Conservation (phyloP, 2,797 vertebrate genomes). For the Scomberomorus guttatus region DNA sequence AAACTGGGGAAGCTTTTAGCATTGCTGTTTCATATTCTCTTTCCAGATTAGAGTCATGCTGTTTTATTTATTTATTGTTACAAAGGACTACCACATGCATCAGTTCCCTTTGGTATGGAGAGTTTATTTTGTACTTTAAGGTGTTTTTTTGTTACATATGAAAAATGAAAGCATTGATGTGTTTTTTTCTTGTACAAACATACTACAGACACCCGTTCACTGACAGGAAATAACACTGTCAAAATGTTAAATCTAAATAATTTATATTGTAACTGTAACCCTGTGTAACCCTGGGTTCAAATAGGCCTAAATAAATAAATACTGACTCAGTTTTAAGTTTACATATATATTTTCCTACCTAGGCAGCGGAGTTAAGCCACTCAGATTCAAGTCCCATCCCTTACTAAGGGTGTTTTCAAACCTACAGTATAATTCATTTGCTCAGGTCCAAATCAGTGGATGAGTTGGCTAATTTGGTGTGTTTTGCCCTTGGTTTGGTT, state of each 20-base stretch:
- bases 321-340: background rate
- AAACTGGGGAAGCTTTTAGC: background rate
- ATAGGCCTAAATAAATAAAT: background rate
- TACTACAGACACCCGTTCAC: background rate
- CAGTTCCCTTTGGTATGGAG: background rate
- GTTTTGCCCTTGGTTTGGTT: too few relatives aligned
- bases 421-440: too few relatives aligned
- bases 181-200: background rate
- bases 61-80: background rate
- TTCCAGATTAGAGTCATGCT: background rate
- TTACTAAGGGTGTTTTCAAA: background rate
- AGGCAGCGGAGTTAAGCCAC: background rate
- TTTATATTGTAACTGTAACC: background rate
- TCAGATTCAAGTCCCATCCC: background rate
- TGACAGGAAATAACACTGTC: background rate
- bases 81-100: background rate
- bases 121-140: background rate
- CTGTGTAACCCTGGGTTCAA: background rate
- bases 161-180: background rate
- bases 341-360: background rate
- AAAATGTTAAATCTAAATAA: background rate
- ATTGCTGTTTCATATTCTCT: background rate
- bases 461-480: too few relatives aligned
- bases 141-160: background rate
- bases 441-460: too few relatives aligned